A percentile compares a stretch with the other conserved stretches of the same genome.
phyloP scores from a whole-genome alignment of 1,140 invertebrate genomes.

The Calephelis nemesis region DNA sequence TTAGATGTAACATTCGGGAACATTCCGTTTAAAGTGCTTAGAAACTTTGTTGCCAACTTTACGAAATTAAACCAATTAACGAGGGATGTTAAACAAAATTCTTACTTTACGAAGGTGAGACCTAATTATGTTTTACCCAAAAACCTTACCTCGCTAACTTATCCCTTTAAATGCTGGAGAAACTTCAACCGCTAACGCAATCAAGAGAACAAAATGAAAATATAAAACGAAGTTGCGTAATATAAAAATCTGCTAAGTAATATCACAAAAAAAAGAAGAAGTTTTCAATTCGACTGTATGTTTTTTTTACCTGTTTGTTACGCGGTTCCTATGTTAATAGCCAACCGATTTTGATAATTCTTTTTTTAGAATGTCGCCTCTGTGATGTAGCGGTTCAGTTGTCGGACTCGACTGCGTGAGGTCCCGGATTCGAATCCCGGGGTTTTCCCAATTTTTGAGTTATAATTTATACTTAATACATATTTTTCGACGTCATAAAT shows the following conservation, averaged over 20 bases:
- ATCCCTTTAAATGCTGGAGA: not conserved
- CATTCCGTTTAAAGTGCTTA: not conserved
- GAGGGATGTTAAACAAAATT: constrained; percentile 12
- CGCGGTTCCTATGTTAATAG: too few relatives aligned
- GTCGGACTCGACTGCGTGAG: too few relatives aligned
- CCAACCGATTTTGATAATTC: too few relatives aligned
- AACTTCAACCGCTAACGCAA: not conserved
- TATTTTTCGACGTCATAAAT: too few relatives aligned
- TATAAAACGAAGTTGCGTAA: not conserved
- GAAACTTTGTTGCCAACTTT: not conserved
- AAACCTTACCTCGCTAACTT: constrained; percentile 2
- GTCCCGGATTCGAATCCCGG: too few relatives aligned
- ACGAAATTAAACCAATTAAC: constrained; percentile 12
- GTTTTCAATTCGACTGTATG: too few relatives aligned
- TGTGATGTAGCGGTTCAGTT: too few relatives aligned
- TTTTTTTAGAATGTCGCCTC: too few relatives aligned
- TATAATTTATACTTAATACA: too few relatives aligned
- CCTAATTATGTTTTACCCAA: constrained; percentile 1
- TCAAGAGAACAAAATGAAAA: constrained; percentile 1
- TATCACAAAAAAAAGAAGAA: not conserved
- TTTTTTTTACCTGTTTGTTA: too few relatives aligned
- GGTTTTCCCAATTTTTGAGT: too few relatives aligned
- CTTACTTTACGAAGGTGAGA: constrained; percentile 8
- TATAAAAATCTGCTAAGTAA: not conserved
- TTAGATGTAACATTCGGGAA: constrained; percentile 1